phyloP scores from a whole-genome alignment of 1,140 invertebrate species.

The Lasioglossum baleicum region DNA sequence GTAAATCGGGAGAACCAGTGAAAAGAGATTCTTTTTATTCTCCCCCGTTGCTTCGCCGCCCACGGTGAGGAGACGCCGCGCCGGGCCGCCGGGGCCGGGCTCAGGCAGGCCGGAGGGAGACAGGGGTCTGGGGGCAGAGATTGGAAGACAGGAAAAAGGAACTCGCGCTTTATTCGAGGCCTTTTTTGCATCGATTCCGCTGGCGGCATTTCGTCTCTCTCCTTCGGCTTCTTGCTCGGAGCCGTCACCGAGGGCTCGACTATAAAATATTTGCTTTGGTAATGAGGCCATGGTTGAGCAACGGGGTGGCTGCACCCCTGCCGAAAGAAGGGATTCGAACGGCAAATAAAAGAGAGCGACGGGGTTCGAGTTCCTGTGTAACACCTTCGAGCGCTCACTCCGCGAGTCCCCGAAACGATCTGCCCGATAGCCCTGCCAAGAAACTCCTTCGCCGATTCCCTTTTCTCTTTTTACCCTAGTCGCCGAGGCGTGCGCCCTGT shows the following conservation, averaged over 20 bases:
- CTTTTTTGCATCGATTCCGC: slow-evolving; percentile 64
- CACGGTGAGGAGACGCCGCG: slow-evolving; percentile 1
- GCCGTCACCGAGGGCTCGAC: slow-evolving; percentile 69
- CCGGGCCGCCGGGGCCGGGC: neutral
- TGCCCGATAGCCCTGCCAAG: slow-evolving; percentile 54
- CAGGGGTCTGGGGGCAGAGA: slow-evolving; percentile 46
- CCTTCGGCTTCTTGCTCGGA: slow-evolving; percentile 48
- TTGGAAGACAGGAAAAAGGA: slow-evolving; percentile 69
- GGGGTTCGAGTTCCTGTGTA: slow-evolving; percentile 69
- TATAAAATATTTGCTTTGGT: slow-evolving; percentile 81
- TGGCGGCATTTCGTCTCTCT: slow-evolving; percentile 39
- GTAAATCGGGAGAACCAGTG: slow-evolving; percentile 71
- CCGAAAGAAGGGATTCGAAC: slow-evolving; percentile 71
- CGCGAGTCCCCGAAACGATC: slow-evolving; percentile 54
- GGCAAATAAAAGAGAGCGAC: slow-evolving; percentile 74
- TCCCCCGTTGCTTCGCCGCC: neutral
- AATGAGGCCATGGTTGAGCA: slow-evolving; percentile 78
- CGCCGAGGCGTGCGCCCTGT: neutral
- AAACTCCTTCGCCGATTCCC: slow-evolving; percentile 13
- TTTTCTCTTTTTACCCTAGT: neutral
- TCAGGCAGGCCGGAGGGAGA: neutral
- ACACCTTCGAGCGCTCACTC: slow-evolving; percentile 66
- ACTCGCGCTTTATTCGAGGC: slow-evolving; percentile 66
- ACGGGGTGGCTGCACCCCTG: slow-evolving; percentile 41
- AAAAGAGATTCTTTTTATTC: slow-evolving; percentile 68